phyloP scores from a whole-genome alignment of 2,888 invertebrate genomes.

The Drosophila emarginata region DNA sequence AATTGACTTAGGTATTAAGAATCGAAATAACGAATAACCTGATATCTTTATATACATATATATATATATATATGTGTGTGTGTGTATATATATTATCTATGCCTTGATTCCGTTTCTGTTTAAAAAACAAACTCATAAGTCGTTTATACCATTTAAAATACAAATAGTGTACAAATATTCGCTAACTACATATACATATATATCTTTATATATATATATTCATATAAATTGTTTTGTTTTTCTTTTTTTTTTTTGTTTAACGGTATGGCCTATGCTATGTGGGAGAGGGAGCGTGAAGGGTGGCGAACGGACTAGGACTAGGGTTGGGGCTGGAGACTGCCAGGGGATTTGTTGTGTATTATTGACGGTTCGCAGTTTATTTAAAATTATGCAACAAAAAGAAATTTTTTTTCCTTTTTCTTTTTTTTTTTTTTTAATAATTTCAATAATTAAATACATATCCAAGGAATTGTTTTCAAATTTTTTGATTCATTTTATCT shows the following conservation, averaged over 20 bases:
- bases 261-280: conserved; percentile 40
- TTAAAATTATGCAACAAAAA: conserved; percentile 63
- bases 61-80: conserved; percentile 1
- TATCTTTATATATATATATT: conserved; percentile 25
- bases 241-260: too few relatives aligned
- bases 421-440: conserved; percentile 23
- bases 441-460: conserved; percentile 25
- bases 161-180: conserved; percentile 71
- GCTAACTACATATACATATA: conserved; percentile 60
- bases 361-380: conserved; percentile 9
- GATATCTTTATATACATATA: neutral
- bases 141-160: conserved; percentile 46
- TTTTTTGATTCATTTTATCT: too few relatives aligned
- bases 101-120: conserved; percentile 14
- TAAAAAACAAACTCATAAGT: conserved; percentile 4
- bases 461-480: neutral
- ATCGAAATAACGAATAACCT: neutral
- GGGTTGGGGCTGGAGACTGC: neutral
- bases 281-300: neutral
- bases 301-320: neutral
- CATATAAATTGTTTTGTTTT: conserved; percentile 20
- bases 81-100: conserved; percentile 8
- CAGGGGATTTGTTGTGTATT: neutral
- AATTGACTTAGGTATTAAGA: neutral
- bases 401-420: neutral